These are phyloP conservation scores for Spicauda simplicius DNA, from an alignment of 2,888 invertebrate species.

Conservation along the genomic window DNA sequence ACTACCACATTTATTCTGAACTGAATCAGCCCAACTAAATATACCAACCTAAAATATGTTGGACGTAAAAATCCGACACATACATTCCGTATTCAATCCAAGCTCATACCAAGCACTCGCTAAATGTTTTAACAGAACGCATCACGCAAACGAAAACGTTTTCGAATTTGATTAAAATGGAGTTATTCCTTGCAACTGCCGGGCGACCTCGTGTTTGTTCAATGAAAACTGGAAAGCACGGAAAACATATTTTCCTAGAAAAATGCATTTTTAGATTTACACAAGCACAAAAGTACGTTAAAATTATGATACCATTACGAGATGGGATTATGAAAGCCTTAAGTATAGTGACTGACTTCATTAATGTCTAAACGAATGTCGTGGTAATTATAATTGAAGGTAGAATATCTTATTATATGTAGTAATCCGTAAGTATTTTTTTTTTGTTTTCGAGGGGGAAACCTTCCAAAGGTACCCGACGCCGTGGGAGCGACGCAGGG, in stretches of 20 bases:
- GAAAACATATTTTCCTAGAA: slow-evolving; percentile 2
- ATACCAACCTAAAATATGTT: too few relatives aligned
- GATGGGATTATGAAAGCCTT: slow-evolving; percentile 7
- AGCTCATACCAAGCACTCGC: too few relatives aligned
- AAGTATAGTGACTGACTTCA: not conserved
- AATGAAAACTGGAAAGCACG: slow-evolving; percentile 2
- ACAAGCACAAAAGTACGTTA: slow-evolving; percentile 5
- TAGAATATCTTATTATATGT: not conserved
- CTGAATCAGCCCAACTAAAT: too few relatives aligned
- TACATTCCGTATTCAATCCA: too few relatives aligned
- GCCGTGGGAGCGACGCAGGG: too few relatives aligned
- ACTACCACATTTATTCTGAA: too few relatives aligned
- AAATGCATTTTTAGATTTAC: slow-evolving; percentile 9
- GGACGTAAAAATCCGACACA: too few relatives aligned
- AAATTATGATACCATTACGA: slow-evolving; percentile 12
- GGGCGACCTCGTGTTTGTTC: not conserved
- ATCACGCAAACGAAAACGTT: not conserved
- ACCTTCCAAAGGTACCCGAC: too few relatives aligned
- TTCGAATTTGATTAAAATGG: slow-evolving; percentile 16
- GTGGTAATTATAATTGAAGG: not conserved
- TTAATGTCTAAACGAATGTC: not conserved
- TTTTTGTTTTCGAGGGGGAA: too few relatives aligned
- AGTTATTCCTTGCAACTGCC: not conserved
- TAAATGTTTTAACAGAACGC: too few relatives aligned
- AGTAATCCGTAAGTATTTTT: too few relatives aligned